Conservation (phyloP, 2,797 vertebrate genomes). For the Phyllotis vaccarum region DNA sequence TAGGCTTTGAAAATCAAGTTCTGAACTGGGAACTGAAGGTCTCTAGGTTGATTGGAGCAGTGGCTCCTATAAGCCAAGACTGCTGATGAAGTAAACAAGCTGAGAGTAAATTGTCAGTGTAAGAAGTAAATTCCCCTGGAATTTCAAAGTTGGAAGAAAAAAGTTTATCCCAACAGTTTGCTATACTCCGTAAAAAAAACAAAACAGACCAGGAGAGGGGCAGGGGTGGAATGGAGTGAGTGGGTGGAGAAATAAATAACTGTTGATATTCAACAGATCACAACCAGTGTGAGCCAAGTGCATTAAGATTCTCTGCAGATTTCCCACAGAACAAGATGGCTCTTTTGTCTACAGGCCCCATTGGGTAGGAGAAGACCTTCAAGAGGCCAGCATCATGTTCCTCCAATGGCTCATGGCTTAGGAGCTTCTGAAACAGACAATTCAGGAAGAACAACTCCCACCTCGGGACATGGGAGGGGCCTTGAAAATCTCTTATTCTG, state of each 20-base stretch:
- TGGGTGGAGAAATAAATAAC: neutral
- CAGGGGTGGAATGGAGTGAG: neutral
- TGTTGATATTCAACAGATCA: conserved; percentile 38
- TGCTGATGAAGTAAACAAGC: neutral
- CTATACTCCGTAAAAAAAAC: conserved; percentile 51
- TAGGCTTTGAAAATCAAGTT: neutral
- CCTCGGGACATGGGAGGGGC: neutral
- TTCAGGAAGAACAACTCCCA: neutral
- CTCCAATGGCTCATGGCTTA: neutral
- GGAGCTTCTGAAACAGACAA: neutral
- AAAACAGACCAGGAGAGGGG: neutral
- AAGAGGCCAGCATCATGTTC: neutral
- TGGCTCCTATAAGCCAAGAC: neutral
- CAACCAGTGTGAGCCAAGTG: neutral
- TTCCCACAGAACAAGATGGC: neutral
- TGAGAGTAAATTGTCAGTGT: neutral
- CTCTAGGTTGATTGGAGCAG: neutral
- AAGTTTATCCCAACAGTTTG: neutral
- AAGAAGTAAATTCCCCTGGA: neutral
- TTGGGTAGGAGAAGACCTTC: neutral
- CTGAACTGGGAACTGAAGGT: neutral
- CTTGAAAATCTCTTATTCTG: conserved; percentile 1
- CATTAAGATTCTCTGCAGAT: neutral
- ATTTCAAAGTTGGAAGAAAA: conserved; percentile 45
- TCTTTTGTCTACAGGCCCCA: neutral